Conservation (phyloP, 2,113 vertebrate species). For the Eublepharis macularius region DNA sequence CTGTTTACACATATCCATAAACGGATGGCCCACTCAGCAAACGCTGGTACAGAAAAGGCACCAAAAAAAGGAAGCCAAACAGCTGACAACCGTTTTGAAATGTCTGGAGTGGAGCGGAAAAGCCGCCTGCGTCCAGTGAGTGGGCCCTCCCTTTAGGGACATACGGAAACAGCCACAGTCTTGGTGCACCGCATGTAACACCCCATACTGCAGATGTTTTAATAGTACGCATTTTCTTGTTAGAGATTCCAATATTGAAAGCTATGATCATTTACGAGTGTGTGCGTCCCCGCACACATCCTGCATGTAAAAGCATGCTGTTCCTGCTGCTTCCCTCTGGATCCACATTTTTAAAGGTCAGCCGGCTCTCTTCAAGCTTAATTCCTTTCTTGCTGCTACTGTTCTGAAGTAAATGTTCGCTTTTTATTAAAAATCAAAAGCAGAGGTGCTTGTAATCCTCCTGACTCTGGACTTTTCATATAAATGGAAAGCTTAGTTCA, state of each 20-base stretch:
- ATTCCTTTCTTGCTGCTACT: conserved; percentile 76
- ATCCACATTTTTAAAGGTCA: conserved; percentile 72
- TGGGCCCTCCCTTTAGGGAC: no score
- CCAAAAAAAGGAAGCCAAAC: no score
- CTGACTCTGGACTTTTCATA: conserved; percentile 75
- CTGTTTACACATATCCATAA: no score
- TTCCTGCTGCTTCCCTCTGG: conserved; percentile 54
- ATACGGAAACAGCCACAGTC: no score
- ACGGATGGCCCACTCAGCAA: no score
- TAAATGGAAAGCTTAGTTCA: conserved; percentile 81
- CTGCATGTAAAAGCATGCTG: conserved; percentile 15
- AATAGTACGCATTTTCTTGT: not conserved
- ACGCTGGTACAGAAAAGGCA: no score
- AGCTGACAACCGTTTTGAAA: no score
- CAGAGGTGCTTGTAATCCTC: conserved; percentile 74
- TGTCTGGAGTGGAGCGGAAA: no score
- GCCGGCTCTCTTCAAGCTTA: conserved; percentile 72
- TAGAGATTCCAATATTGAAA: conserved; percentile 21
- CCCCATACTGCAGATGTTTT: no score
- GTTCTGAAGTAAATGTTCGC: conserved; percentile 76
- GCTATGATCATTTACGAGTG: not conserved
- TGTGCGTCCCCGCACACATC: not conserved
- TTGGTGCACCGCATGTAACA: not conserved
- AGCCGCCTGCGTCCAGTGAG: no score
- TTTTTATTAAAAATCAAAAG: conserved; percentile 84